Evolutionary conservation across 2,888 invertebrate genomes (phyloP).

Genomic region (Lepidocyrtinus sp.): DNA sequence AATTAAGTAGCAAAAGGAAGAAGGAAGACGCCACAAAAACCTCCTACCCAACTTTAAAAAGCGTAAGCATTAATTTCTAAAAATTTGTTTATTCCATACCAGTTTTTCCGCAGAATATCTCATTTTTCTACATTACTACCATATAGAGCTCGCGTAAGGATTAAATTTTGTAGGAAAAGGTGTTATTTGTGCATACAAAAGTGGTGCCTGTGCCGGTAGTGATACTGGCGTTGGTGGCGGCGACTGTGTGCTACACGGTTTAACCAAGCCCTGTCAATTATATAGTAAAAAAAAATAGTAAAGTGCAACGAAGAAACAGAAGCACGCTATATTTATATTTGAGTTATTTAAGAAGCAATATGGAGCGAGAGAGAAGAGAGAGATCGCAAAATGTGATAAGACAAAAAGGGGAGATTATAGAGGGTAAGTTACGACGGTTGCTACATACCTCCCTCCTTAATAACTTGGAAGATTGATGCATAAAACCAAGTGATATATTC

Average conservation of each 20-base stretch:
- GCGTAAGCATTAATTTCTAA: constrained; percentile 17
- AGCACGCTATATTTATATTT: neutral
- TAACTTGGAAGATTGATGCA: neutral
- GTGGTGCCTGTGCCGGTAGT: constrained; percentile 24
- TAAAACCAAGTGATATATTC: neutral
- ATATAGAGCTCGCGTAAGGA: no score
- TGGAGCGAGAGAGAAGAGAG: neutral
- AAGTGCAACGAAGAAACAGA: constrained; percentile 14
- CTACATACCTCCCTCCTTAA: constrained; percentile 16
- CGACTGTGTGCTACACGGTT: constrained; percentile 27
- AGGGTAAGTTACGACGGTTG: constrained; percentile 14
- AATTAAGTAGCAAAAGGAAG: neutral
- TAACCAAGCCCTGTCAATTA: constrained; percentile 50
- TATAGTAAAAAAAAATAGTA: constrained; percentile 32
- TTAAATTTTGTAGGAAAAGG: constrained; percentile 24
- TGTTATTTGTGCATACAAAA: constrained; percentile 43
- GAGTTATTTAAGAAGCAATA: neutral
- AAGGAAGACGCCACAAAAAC: constrained; percentile 10
- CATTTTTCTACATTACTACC: neutral
- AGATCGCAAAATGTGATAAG: constrained; percentile 40
- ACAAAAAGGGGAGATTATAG: neutral
- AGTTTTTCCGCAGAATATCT: neutral
- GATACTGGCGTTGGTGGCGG: constrained; percentile 32
- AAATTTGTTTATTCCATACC: constrained; percentile 11
- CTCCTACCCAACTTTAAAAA: constrained; percentile 4